Percentiles rank a stretch among this genome's conserved stretches.
Evolutionary conservation across 2,113 vertebrate species (phyloP).

Genomic region (Piaya cayana): DNA sequence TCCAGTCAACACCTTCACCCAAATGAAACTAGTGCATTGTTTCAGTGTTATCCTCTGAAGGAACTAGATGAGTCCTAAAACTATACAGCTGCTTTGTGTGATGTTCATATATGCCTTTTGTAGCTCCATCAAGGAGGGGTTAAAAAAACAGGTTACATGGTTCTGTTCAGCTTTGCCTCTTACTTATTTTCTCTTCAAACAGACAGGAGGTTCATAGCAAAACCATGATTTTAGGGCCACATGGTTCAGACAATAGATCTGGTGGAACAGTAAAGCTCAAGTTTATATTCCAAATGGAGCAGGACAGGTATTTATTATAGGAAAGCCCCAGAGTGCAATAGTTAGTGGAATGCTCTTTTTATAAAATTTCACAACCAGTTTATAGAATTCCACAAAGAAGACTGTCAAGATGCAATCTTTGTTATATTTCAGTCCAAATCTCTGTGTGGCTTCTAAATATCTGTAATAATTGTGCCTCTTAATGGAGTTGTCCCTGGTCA

Average conservation of each 20-base stretch:
- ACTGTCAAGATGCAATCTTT: constrained; percentile 12
- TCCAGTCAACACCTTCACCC: not conserved
- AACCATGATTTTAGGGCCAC: not conserved
- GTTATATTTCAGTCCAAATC: not conserved
- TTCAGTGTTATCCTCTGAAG: not conserved
- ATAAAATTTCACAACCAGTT: constrained; percentile 31
- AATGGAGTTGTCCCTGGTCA: constrained; percentile 22
- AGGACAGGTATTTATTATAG: constrained; percentile 40
- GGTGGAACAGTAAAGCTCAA: not conserved
- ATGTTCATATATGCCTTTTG: not conserved
- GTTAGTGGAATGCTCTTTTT: constrained; percentile 21
- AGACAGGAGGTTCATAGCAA: not conserved
- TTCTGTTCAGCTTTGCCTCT: not conserved
- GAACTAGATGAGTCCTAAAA: not conserved
- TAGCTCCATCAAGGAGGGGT: not conserved
- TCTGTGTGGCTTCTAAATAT: constrained; percentile 8
- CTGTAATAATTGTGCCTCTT: not conserved
- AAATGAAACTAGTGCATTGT: not conserved
- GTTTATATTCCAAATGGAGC: not conserved
- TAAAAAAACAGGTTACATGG: not conserved
- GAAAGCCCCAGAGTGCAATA: not conserved
- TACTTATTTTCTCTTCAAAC: not conserved
- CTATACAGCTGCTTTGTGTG: not conserved
- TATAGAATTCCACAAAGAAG: constrained; percentile 2
- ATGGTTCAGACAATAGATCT: not conserved